phyloP scores from a whole-genome alignment of 2,797 vertebrate genomes.

The Pseudocheirus occidentalis region DNA sequence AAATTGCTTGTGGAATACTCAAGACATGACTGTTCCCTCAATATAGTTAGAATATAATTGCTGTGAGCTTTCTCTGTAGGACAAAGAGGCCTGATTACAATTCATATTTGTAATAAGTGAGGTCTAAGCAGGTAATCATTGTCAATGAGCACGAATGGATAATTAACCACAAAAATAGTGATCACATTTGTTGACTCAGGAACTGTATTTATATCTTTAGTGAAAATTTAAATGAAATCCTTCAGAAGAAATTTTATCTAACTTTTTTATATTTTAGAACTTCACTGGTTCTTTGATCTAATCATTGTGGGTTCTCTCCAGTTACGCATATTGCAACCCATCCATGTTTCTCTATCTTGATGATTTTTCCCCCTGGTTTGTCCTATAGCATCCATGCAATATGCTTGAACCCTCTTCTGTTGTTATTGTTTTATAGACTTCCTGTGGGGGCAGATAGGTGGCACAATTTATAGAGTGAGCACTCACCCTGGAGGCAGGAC shows the following conservation, averaged over 20 bases:
- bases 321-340: background rate
- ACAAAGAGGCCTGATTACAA: background rate
- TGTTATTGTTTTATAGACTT: too few species aligned
- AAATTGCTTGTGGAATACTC: background rate
- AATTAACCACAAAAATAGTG: background rate
- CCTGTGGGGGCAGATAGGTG: too few species aligned
- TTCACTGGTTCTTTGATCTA: background rate
- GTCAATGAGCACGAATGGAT: constrained; percentile 39
- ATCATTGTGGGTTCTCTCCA: background rate
- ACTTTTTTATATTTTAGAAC: background rate
- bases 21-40: background rate
- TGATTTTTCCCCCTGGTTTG: background rate
- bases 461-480: too few species aligned
- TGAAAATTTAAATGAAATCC: background rate
- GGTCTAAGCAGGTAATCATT: constrained; percentile 14
- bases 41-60: background rate
- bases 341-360: background rate
- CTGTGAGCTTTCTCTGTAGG: background rate
- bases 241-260: constrained; percentile 18
- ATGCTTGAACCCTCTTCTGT: background rate
- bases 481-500: too few species aligned
- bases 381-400: background rate
- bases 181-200: constrained; percentile 19
- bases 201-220: constrained; percentile 13
- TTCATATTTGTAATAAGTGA: constrained; percentile 20